Evolutionary conservation across 2,888 invertebrate species (phyloP).

Genomic region (Arctia plantaginis): DNA sequence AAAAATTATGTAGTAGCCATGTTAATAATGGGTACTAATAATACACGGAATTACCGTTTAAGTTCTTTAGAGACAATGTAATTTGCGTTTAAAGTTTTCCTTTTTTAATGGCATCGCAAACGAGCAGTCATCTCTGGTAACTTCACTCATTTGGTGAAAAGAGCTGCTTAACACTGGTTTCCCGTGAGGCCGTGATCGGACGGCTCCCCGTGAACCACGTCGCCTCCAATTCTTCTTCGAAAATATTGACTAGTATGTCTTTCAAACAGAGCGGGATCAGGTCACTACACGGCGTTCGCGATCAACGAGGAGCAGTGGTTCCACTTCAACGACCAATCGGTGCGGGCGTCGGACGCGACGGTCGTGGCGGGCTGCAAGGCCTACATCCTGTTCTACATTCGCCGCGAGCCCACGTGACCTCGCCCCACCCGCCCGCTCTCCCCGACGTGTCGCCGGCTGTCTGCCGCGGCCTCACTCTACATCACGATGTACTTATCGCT

Average conservation of each 20-base stretch:
- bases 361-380: conserved; percentile 93
- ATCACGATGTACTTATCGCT: neutral
- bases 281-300: conserved; percentile 95
- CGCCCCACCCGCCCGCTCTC: conserved; percentile 6
- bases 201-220: neutral
- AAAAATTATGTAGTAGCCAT: no score
- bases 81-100: no score
- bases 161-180: no score
- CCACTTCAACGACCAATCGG: conserved; percentile 94
- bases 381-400: conserved; percentile 94
- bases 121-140: no score
- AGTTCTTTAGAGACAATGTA: no score
- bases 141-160: no score
- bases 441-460: neutral
- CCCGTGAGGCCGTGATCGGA: neutral
- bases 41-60: no score
- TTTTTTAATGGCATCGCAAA: no score
- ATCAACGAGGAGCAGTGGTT: conserved; percentile 93
- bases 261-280: conserved; percentile 90
- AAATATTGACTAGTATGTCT: neutral
- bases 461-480: neutral
- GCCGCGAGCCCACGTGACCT: conserved; percentile 87
- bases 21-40: no score
- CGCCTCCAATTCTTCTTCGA: neutral
- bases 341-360: conserved; percentile 89